Conservation (phyloP, 1,140 invertebrate genomes). For the Drepana arcuata region DNA sequence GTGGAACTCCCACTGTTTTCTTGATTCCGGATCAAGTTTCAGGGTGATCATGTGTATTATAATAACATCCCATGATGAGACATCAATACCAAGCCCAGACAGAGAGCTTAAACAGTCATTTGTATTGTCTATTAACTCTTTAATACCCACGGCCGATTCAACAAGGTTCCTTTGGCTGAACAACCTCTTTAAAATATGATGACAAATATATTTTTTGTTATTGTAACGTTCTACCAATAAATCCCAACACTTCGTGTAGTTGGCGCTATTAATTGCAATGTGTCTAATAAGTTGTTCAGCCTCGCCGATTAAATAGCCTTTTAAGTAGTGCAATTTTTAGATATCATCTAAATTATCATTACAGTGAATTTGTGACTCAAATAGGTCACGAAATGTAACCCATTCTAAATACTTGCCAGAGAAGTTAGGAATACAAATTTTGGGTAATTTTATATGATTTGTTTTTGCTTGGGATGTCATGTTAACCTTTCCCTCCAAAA, state of each 20-base stretch:
- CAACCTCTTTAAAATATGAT: slow-evolving; percentile 16
- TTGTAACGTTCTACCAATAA: slow-evolving; percentile 12
- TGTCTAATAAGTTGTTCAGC: slow-evolving; percentile 9
- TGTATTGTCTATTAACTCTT: slow-evolving; percentile 33
- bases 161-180: slow-evolving; percentile 13
- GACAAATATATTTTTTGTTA: slow-evolving; percentile 18
- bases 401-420: neutral
- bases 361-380: neutral
- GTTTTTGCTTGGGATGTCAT: no score
- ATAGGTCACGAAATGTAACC: neutral
- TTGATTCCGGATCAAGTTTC: slow-evolving; percentile 28
- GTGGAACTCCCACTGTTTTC: slow-evolving; percentile 30
- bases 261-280: slow-evolving; percentile 4
- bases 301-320: slow-evolving; percentile 6
- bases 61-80: slow-evolving; percentile 31
- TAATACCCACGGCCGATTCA: slow-evolving; percentile 18
- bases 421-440: neutral
- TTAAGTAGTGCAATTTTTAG: slow-evolving; percentile 13
- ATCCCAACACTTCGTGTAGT: slow-evolving; percentile 14
- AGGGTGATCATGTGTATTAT: slow-evolving; percentile 28
- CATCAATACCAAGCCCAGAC: slow-evolving; percentile 20
- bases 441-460: no score
- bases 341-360: slow-evolving; percentile 7
- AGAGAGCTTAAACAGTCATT: slow-evolving; percentile 33
- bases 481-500: no score